Evolutionary conservation across 2,113 vertebrate genomes (phyloP), one percentile per base, ranked within the genome.

Genomic region (Blennius ocellaris): DNA sequence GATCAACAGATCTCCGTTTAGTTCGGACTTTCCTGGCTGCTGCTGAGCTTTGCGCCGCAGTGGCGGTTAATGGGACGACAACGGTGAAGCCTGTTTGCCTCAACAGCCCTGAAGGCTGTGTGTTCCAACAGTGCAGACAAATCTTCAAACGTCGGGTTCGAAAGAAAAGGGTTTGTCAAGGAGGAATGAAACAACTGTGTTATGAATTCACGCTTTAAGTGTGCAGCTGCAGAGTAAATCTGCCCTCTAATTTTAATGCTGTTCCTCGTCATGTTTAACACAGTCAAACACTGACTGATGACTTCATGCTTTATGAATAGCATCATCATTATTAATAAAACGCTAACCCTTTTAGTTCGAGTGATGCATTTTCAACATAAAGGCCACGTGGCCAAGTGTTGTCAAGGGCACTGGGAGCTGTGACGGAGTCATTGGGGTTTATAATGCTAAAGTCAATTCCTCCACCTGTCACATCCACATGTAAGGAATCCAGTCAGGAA

Each of bases 1-100:
- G 61, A 91, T 92, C 82, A 82, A 64, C 60, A 70, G 80, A 84
- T 81, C 63, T 54, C 56, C 0, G 51, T 37, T 76, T 38, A 44
- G 76, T 58, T n/a, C 49, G 7, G 77, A 70, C 64, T 73, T 1
- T 71, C 0, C 44, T 16, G 62, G 39, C 54, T 77, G 77, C 69
- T 54, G 66, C 73, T 16, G 49, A 55, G 63, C 70, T 51, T 83
- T 62, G 69, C 80, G 77, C 75, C 30, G 84, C 86, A 80, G 73
- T 70, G 79, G 68, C n/a, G 66, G 75, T 80, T 74, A 75, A 83
- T 71, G 50, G 72, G 72, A 80, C 40, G 11, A 67, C 52, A 15
- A 44, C 11, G 41, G 16, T 60, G 51, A 38, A 76, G 74, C 50
- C 56, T 48, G 45, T 30, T 30, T 0, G 16, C n/a, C n/a, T n/a